Evolutionary conservation across 2,888 invertebrate species (phyloP).

Genomic region (Epsilonema sp.): DNA sequence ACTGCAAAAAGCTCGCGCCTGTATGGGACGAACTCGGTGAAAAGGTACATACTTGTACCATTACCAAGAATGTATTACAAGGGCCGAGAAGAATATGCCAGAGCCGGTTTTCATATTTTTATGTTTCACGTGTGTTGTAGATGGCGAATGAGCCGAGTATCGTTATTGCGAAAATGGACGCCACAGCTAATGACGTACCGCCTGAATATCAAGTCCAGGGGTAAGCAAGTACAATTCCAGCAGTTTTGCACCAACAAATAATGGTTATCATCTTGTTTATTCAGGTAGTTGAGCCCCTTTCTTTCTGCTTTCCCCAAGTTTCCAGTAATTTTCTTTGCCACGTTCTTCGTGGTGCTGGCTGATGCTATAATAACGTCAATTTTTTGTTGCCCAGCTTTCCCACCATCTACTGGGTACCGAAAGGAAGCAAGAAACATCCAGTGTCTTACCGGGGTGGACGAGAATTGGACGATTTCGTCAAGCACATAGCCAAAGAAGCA

Average conservation of each 20-base stretch:
- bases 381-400: slow-evolving; percentile 49
- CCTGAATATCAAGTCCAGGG: slow-evolving; percentile 71
- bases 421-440: slow-evolving; percentile 43
- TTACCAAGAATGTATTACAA: too few species aligned
- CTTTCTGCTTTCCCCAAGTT: too few species aligned
- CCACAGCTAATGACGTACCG: slow-evolving; percentile 96
- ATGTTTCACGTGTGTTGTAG: slow-evolving; percentile 32
- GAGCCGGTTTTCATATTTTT: background rate
- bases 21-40: slow-evolving; percentile 72
- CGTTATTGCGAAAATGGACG: slow-evolving; percentile 88
- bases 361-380: too few species aligned
- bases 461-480: slow-evolving; percentile 73
- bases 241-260: background rate
- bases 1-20: slow-evolving; percentile 87
- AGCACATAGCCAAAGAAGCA: slow-evolving; percentile 76
- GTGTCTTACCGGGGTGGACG: slow-evolving; percentile 56
- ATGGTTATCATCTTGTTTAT: background rate
- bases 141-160: slow-evolving; percentile 59
- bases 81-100: too few species aligned
- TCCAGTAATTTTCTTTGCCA: too few species aligned
- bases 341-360: too few species aligned
- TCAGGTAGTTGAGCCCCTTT: too few species aligned
- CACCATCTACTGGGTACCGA: slow-evolving; percentile 83
- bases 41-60: slow-evolving; percentile 28
- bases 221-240: slow-evolving; percentile 27